Evolutionary conservation across 2,113 vertebrate species (phyloP).

Genomic region (Rallus limicola): DNA sequence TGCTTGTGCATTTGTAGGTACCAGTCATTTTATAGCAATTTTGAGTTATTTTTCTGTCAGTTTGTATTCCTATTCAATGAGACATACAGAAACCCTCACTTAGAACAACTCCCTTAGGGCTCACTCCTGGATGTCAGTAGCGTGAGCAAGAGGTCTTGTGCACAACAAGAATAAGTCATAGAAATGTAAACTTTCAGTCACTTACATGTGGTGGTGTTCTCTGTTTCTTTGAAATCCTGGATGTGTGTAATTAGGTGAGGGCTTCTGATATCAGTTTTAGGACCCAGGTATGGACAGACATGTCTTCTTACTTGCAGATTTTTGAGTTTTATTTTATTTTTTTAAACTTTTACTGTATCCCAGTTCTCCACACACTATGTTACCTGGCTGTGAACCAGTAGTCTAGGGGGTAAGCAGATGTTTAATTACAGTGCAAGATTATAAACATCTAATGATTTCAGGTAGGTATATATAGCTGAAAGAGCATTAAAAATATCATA

Average conservation of each 20-base stretch:
- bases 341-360: background rate
- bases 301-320: background rate
- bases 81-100: constrained; percentile 76
- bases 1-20: constrained; percentile 79
- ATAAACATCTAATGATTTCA: background rate
- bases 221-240: constrained; percentile 37
- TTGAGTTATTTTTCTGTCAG: constrained; percentile 87
- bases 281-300: background rate
- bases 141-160: constrained; percentile 40
- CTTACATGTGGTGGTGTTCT: constrained; percentile 49
- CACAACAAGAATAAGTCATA: constrained; percentile 63
- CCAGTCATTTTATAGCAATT: constrained; percentile 83
- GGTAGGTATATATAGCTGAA: background rate
- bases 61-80: constrained; percentile 79
- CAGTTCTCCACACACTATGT: background rate
- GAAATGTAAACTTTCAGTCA: constrained; percentile 70
- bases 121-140: constrained; percentile 67
- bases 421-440: background rate
- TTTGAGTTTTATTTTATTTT: background rate
- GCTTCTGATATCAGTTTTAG: background rate
- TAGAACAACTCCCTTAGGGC: constrained; percentile 73
- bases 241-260: background rate
- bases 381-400: background rate
- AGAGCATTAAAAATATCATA: background rate
- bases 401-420: background rate